Base-by-base conservation (phyloP, 2,797 vertebrate genomes). In the Alosa sapidissima region DNA sequence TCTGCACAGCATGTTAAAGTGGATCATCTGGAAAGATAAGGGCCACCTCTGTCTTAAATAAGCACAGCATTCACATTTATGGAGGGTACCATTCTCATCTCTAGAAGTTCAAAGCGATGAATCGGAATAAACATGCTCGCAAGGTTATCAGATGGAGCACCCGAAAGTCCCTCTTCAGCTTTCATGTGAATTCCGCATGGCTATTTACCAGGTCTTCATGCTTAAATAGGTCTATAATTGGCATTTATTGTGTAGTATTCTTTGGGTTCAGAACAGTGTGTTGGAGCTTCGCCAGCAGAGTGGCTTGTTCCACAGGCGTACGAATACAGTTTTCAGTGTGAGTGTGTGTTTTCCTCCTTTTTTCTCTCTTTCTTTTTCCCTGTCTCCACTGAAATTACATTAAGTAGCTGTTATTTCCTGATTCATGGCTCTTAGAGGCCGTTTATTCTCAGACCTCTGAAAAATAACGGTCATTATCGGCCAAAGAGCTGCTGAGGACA, bases 371-470 rank as follows among this genome's bases (percentile, higher is more conserved):
- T n/a, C 21, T 82, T 84, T 55, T 88, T 87, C 87, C 87, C 86
- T 83, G 52, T 84, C 88, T 89, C 89, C 89, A 87, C 90, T 89
- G 90, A 89, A 89, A 86, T 87, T 62, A 84, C 88, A 89, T 90
- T 88, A 89, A 91, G 90, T 91, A 88, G 81, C 48, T 85, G 54
- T 85, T 81, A 81, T 81, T 81, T 81, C 78, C 84, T 81, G 55
- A 36, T 21, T 60, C 72, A 49, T 45, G 89, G 87, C 85, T 58
- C 82, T 87, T 85, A 87, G 89, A 89, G 85, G 87, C 82, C 72
- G 87, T 65, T 85, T 91, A 84, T 85, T 81, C 72, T 90, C 78
- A 81, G 54, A 85, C 58, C 84, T 83, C 85, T 89, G 90, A 89
- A 88, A 85, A 55, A 84, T 83, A 89, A 78, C 62, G 86, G 81